These are phyloP conservation scores for Otocyon megalotis DNA, from an alignment of 2,113 vertebrate species.

Conservation along the genomic window DNA sequence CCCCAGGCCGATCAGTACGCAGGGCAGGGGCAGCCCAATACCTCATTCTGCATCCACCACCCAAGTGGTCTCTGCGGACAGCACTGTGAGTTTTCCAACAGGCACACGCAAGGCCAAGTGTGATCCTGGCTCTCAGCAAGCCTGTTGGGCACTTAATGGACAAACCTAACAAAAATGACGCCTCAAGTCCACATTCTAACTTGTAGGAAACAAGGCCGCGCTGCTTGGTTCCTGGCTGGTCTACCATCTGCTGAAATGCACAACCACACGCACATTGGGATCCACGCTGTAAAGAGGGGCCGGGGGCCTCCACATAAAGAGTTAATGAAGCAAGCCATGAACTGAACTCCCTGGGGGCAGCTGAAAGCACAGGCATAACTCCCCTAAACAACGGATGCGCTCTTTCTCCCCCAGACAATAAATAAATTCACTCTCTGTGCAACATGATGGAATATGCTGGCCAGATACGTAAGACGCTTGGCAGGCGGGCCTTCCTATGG, in stretches of 20 bases:
- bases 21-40: accelerated
- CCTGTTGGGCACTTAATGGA: neutral
- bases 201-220: neutral
- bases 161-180: too few species aligned
- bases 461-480: neutral
- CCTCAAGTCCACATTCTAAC: neutral
- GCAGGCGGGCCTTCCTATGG: neutral
- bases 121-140: too few species aligned
- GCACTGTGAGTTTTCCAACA: neutral
- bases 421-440: neutral
- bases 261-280: accelerated
- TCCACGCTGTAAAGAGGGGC: accelerated
- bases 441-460: accelerated
- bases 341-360: neutral
- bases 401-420: neutral
- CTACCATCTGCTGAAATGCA: neutral
- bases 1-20: neutral
- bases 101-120: accelerated
- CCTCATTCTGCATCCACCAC: neutral
- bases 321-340: too few species aligned
- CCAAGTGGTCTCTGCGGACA: accelerated
- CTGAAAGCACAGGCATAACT: neutral
- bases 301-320: neutral
- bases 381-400: neutral
- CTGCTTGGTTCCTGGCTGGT: neutral